Evolutionary conservation across 2,888 invertebrate species (phyloP), one percentile per base, ranked within the genome.

Genomic region (Ennomos erosarius): DNA sequence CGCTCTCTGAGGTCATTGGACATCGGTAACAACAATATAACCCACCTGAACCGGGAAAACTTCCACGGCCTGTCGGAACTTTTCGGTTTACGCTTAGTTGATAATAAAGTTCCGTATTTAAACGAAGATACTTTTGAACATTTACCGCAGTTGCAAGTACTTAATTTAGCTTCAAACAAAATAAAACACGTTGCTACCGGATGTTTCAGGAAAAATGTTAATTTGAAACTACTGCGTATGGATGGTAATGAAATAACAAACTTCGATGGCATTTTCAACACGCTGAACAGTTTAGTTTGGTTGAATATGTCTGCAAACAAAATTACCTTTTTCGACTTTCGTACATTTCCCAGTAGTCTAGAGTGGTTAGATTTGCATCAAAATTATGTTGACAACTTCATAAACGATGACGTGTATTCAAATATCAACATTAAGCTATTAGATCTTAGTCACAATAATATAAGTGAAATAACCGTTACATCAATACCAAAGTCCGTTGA

Each of bases 311-410:
- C 96, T 1, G 94, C 95, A 76, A 97, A 97, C 85, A 94, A 94
- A 83, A 92, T 97, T 67, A 86, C 93, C 42, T 94, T 95, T 91
- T 96, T 96, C 78, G 96, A 97, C 85, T 97, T 96, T 75, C 94
- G 94, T 72, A 94, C 95, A 79, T 93, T 97, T 67, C 97, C 97
- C 11, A 82, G 90, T 12, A 95, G 94, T 70, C 92, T 97, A 59
- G 95, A 96, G 77, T 96, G 96, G 95, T 88, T 97, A 66, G 96
- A 97, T 84, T 94, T 97, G 82, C 96, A 96, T 83, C 93, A 95
- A 78, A 97, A 97, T 87, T 93, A 94, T 78, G 95, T 97, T 67
- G 90, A 93, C 64, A 94, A 93, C 69, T 94, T 91, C 93, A 92
- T 87, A 82, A 95, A 84, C 84, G 94, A 85, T 76, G 93, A 84